phyloP scores from a whole-genome alignment of 2,113 vertebrate genomes.

The Syrmaticus mikado region DNA sequence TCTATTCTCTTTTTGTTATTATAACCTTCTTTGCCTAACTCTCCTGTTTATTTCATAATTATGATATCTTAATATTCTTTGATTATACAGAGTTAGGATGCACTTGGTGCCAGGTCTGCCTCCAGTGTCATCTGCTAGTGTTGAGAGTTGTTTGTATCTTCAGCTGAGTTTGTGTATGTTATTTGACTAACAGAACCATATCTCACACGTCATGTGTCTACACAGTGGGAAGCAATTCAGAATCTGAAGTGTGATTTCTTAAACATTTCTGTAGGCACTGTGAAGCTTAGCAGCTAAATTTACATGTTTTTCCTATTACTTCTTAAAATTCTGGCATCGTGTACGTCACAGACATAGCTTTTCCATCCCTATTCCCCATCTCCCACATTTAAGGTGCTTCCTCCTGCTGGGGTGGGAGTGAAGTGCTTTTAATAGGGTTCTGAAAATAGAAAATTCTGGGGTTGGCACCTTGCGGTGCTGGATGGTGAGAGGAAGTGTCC shows the following conservation, averaged over 20 bases:
- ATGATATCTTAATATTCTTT: no score
- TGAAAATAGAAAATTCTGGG: not conserved
- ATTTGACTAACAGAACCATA: not conserved
- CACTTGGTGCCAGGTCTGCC: not conserved
- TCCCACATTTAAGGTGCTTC: no score
- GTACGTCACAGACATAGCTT: not conserved
- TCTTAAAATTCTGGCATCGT: not conserved
- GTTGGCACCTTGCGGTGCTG: not conserved
- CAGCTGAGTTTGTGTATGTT: not conserved
- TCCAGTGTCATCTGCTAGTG: not conserved
- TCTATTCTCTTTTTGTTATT: no score
- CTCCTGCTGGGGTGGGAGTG: not conserved
- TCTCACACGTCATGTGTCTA: not conserved
- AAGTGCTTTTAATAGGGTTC: not conserved
- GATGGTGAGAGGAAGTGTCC: not conserved
- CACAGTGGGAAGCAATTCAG: slow-evolving; percentile 5
- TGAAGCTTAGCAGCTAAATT: not conserved
- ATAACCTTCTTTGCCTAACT: no score
- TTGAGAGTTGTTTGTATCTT: not conserved
- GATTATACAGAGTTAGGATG: not conserved
- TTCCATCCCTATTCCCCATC: no score
- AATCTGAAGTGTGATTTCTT: not conserved
- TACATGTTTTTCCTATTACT: not conserved
- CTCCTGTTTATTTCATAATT: no score
- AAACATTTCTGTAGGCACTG: not conserved